Percentiles rank a stretch among this genome's conserved stretches.
These are phyloP conservation scores for Zaprionus nigranus DNA, from an alignment of 1,140 invertebrate genomes.

Conservation along the genomic window DNA sequence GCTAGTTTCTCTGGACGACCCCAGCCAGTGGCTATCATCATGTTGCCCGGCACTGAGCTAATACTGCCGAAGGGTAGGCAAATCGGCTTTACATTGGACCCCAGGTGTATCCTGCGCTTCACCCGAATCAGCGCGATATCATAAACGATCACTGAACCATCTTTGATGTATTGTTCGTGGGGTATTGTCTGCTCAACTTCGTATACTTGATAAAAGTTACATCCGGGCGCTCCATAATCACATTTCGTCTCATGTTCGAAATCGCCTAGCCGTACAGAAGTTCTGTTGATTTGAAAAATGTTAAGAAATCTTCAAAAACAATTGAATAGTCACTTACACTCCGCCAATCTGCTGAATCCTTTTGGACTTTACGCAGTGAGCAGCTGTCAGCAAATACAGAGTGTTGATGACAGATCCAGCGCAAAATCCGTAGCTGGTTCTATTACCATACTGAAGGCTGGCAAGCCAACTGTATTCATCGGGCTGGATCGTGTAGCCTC, in stretches of 20 bases:
- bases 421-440: neutral
- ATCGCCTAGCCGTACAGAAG: neutral
- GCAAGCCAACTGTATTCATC: conserved; percentile 3
- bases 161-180: neutral
- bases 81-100: neutral
- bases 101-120: neutral
- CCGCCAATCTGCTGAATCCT: neutral
- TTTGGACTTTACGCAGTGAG: neutral
- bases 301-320: neutral
- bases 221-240: neutral
- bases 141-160: neutral
- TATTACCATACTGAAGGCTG: neutral
- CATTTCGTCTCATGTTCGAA: neutral
- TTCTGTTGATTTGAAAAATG: neutral
- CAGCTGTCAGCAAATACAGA: neutral
- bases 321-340: neutral
- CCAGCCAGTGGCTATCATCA: neutral
- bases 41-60: neutral
- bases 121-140: conserved; percentile 12
- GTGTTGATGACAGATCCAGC: neutral
- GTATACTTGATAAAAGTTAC: neutral
- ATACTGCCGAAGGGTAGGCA: conserved; percentile 8
- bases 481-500: neutral
- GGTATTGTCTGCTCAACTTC: neutral
- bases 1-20: neutral